Base-by-base conservation (phyloP, 2,888 invertebrate genomes). In the Liopterus haemorrhoidalis region DNA sequence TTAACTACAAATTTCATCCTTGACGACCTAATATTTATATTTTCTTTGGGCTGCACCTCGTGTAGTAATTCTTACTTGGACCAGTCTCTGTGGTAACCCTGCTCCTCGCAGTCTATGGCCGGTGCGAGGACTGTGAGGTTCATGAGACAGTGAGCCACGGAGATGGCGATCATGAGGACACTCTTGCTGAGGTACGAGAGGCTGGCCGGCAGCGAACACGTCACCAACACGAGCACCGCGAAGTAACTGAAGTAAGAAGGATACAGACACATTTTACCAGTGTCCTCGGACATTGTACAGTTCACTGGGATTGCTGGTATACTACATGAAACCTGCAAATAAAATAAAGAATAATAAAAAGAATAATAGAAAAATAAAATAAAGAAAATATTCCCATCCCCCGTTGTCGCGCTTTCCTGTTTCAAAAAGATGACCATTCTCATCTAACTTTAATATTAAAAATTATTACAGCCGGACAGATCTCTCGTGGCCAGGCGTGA, bases 171-270 rank as follows among this genome's bases (percentile, higher is more conserved):
- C 68, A 85, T 76, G 36, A 85, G 65, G 32, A 75, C 61, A 15
- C 80, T 75, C 64, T 85, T 85, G 59, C 76, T 73, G 48, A 82
- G 66, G 61, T 85, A 83, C 25, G 82, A 80, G 40, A 85, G 68
- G 58, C 84, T 82, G 2, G 81, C 78, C 50, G 85, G 78, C 56
- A 85, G 75, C 15, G 85, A 79, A 35, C 81, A 75, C 2, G 80
- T 79, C 48, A 85, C 73, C 48, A 86, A 65, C 46, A 82, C 79
- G 48, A 85, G 68, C 37, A 83, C 78, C 37, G 76, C 76, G 62
- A 81, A 81, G 63, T 81, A 79, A 52, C 81, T 78, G 64, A 84
- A 79, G 65, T 85, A 86, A 33, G 82, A 82, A 27, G 85, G 85
- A 63, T 81, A 81, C 24, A 78, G 70, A 58, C 81, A 82, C 19